Evolutionary conservation across 2,797 vertebrate species (phyloP).

Genomic region (Enteromius argenteus): DNA sequence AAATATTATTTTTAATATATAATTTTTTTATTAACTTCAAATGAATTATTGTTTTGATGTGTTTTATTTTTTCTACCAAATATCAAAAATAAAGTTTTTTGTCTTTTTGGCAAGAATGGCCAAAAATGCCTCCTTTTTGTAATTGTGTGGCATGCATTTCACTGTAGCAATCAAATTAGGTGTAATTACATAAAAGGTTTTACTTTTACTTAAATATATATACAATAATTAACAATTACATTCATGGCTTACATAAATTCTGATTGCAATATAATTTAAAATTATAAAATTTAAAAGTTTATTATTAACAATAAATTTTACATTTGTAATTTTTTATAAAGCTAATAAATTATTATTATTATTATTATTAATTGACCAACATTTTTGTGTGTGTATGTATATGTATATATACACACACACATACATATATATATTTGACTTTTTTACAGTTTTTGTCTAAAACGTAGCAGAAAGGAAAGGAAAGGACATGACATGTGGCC

Average conservation of each 20-base stretch:
- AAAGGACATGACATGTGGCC: too few species aligned
- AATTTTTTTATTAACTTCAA: background rate
- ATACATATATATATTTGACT: background rate
- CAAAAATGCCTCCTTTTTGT: too few species aligned
- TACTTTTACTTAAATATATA: too few species aligned
- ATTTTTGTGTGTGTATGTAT: too few species aligned
- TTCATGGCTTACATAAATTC: background rate
- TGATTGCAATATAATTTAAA: background rate
- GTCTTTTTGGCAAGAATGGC: too few species aligned
- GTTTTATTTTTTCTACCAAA: too few species aligned
- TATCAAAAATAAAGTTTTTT: background rate
- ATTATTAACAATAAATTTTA: background rate
- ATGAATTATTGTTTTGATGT: too few species aligned
- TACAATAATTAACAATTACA: background rate
- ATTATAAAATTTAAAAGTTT: background rate
- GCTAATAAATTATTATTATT: background rate
- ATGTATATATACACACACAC: too few species aligned
- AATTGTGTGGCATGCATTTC: background rate
- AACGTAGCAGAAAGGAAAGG: background rate
- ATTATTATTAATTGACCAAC: background rate
- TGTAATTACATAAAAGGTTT: background rate
- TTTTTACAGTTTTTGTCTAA: background rate
- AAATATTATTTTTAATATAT: background rate
- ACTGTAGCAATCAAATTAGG: background rate
- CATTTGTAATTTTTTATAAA: background rate